These are phyloP conservation scores for Macrotrachela quadricornifera DNA, from an alignment of 1,140 invertebrate species.

Conservation along the genomic window DNA sequence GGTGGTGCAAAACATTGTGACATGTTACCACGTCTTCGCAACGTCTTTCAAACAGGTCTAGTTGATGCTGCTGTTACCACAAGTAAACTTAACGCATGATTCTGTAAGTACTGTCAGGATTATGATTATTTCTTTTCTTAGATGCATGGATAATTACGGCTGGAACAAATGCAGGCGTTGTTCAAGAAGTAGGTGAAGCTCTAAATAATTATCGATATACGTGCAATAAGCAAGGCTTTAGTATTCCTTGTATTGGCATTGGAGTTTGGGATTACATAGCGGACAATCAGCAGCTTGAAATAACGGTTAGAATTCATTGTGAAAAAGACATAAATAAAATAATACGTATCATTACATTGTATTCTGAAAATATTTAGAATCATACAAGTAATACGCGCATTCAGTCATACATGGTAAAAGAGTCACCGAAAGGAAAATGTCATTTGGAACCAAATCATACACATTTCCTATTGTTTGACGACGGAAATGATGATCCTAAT, in stretches of 20 bases:
- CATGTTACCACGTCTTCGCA: conserved; percentile 24
- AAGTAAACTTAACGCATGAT: conserved; percentile 11
- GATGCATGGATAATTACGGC: conserved; percentile 33
- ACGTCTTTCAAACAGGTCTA: conserved; percentile 26
- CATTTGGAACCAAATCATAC: conserved; percentile 33
- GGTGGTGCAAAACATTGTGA: conserved; percentile 31
- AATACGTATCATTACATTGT: no score
- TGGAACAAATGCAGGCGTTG: conserved; percentile 30
- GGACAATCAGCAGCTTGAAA: no score
- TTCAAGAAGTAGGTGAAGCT: conserved; percentile 33
- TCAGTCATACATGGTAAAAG: no score
- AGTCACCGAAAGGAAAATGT: conserved; percentile 10
- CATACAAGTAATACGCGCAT: no score
- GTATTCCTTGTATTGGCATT: no score
- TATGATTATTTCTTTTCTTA: conserved; percentile 8
- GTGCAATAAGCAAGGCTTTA: neutral
- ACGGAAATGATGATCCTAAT: conserved; percentile 12
- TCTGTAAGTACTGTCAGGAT: neutral
- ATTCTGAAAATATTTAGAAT: no score
- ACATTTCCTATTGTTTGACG: conserved; percentile 33
- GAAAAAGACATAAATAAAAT: no score
- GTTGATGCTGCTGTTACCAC: conserved; percentile 27
- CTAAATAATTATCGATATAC: conserved; percentile 14
- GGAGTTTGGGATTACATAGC: no score
- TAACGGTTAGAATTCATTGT: no score